Evolutionary conservation across 2,113 vertebrate species (phyloP).

Genomic region (Oxygymnocypris stewartii): DNA sequence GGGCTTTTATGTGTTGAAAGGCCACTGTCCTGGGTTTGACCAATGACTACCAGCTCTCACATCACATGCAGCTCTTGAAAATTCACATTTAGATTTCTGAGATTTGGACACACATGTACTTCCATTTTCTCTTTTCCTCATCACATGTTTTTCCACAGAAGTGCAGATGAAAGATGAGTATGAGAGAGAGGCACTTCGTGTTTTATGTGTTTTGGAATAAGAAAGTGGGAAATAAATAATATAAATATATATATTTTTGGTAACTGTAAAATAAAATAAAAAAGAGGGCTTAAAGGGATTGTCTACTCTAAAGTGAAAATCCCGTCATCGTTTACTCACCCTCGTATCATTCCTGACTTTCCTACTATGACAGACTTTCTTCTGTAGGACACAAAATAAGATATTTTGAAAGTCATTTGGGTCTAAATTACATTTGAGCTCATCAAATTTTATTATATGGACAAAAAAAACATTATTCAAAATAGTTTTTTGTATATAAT

Average conservation of each 20-base stretch:
- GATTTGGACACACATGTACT: constrained; percentile 7
- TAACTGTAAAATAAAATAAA: too few species aligned
- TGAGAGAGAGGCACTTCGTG: not conserved
- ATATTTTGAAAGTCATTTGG: not conserved
- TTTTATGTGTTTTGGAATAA: not conserved
- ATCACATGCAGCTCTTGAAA: constrained; percentile 23
- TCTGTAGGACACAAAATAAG: not conserved
- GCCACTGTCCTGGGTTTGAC: not conserved
- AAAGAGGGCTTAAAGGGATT: too few species aligned
- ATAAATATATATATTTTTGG: not conserved
- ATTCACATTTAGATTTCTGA: constrained; percentile 5
- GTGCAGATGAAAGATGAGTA: not conserved
- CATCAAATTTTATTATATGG: too few species aligned
- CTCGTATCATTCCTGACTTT: not conserved
- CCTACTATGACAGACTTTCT: not conserved
- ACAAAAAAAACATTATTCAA: not conserved
- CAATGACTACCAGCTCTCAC: not conserved
- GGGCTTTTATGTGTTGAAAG: not conserved
- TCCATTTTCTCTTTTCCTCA: not conserved
- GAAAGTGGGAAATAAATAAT: not conserved
- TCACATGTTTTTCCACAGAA: constrained; percentile 34
- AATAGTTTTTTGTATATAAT: not conserved
- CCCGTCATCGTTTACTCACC: too few species aligned
- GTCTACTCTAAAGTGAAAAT: too few species aligned
- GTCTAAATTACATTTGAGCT: too few species aligned